Evolutionary conservation across 2,888 invertebrate genomes (phyloP).

Genomic region (Ophioninae sp.): DNA sequence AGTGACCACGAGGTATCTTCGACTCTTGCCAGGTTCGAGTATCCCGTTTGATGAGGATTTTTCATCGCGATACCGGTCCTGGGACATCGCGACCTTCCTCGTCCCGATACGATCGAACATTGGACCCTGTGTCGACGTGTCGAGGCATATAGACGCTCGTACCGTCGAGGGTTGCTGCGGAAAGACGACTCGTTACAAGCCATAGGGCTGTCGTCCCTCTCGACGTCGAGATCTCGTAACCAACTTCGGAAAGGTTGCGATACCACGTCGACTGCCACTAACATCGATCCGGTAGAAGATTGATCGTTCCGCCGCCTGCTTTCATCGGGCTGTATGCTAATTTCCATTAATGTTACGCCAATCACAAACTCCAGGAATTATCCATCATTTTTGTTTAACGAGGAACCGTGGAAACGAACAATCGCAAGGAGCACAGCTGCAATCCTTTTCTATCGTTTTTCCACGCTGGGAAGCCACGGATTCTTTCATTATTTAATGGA

Average conservation of each 20-base stretch:
- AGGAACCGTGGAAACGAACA: not conserved
- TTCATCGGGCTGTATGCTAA: not conserved
- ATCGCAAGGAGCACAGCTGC: not conserved
- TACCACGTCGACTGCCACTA: conserved; percentile 30
- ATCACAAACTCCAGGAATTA: not conserved
- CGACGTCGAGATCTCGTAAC: not conserved
- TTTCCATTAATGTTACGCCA: not conserved
- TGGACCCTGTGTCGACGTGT: conserved; percentile 33
- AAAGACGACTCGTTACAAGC: not conserved
- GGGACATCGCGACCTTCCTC: conserved; percentile 52
- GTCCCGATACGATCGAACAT: conserved; percentile 60
- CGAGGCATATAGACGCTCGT: not conserved
- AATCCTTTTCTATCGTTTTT: too few relatives aligned
- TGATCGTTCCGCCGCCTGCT: conserved; percentile 65
- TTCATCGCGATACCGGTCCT: conserved; percentile 61
- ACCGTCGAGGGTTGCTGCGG: conserved; percentile 7
- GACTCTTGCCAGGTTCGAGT: conserved; percentile 13
- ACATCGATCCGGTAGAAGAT: conserved; percentile 64
- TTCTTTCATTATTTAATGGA: too few relatives aligned
- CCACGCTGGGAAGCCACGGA: too few relatives aligned
- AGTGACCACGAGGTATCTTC: conserved; percentile 47
- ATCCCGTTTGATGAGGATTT: conserved; percentile 43
- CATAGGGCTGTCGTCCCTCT: conserved; percentile 2
- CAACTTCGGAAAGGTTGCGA: conserved; percentile 14
- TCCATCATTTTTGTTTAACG: not conserved